Conservation (phyloP, 2,113 vertebrate species). For the Mobula birostris region DNA sequence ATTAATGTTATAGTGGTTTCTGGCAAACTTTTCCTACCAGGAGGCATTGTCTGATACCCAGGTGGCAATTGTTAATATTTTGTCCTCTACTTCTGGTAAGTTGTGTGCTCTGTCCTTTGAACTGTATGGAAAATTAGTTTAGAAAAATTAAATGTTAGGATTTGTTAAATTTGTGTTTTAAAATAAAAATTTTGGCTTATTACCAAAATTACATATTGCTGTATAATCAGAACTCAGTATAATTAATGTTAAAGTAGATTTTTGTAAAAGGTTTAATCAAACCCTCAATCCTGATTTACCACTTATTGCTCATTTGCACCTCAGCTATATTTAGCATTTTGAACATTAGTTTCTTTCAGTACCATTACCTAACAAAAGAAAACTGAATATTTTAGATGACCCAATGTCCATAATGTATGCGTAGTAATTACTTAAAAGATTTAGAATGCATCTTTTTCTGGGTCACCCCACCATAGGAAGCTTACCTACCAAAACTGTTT, state of each 20-base stretch:
- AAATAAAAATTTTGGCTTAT: neutral
- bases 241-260: neutral
- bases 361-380: neutral
- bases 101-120: neutral
- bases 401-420: neutral
- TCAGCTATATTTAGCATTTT: neutral
- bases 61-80: slow-evolving; percentile 86
- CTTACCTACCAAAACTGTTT: neutral
- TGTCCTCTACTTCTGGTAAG: slow-evolving; percentile 92
- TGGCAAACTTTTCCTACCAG: slow-evolving; percentile 93
- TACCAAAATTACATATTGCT: neutral
- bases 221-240: no score
- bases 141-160: neutral
- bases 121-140: neutral
- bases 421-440: no score
- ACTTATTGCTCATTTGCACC: neutral
- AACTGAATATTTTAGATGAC: neutral
- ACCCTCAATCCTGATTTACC: neutral
- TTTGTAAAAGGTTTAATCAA: neutral
- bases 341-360: neutral
- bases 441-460: neutral
- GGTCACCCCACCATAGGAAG: neutral
- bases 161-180: neutral
- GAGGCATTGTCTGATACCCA: slow-evolving; percentile 88
- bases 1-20: slow-evolving; percentile 74